phyloP scores from a whole-genome alignment of 2,113 vertebrate species.

The Helogale parvula region DNA sequence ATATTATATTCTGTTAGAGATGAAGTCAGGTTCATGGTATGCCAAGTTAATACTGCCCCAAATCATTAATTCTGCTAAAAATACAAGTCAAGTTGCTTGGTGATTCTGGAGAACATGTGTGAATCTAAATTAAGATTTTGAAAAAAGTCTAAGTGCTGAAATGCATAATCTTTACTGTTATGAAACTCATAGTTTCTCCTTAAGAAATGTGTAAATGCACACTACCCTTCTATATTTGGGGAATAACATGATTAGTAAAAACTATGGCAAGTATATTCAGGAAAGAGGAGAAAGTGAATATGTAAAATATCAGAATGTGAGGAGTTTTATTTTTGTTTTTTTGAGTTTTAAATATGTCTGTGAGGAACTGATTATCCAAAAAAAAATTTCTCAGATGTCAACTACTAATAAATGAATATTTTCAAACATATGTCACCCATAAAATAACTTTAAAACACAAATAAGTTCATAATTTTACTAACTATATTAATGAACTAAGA shows the following conservation, averaged over 20 bases:
- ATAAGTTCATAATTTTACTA: slow-evolving; percentile 23
- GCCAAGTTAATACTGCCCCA: neutral
- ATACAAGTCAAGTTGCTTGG: neutral
- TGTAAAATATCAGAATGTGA: neutral
- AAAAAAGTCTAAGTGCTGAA: neutral
- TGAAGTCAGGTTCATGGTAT: slow-evolving; percentile 26
- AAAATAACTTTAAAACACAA: slow-evolving; percentile 40
- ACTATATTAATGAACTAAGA: neutral
- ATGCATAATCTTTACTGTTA: neutral
- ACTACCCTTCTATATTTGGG: neutral
- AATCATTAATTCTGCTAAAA: slow-evolving; percentile 10
- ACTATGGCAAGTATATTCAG: neutral
- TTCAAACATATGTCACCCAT: neutral
- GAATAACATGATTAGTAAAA: neutral
- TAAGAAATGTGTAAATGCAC: neutral
- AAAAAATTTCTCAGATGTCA: neutral
- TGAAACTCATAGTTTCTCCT: neutral
- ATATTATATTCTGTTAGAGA: slow-evolving; percentile 15
- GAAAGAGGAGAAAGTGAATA: neutral
- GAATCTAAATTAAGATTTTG: slow-evolving; percentile 20
- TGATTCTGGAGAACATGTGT: slow-evolving; percentile 22
- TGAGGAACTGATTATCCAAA: neutral
- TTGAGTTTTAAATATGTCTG: neutral
- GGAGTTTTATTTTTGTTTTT: too few relatives aligned
- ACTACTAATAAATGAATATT: neutral